These are phyloP conservation scores for Bufo bufo DNA, from an alignment of 2,113 vertebrate genomes.

Conservation along the genomic window DNA sequence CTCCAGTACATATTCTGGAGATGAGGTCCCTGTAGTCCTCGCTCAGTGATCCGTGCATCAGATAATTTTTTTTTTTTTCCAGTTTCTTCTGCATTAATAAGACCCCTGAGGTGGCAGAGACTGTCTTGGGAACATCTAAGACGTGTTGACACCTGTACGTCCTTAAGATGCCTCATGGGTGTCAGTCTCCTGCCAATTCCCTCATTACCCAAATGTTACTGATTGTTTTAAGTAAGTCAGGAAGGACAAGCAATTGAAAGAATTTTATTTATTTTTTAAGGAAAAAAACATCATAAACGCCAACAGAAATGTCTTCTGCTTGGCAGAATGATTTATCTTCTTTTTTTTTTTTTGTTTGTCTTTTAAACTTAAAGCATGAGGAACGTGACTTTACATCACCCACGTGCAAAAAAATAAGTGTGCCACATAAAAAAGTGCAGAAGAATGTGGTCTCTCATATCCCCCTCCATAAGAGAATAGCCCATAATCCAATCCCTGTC, in stretches of 20 bases:
- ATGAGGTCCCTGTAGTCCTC: conserved; percentile 35
- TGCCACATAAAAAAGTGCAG: too few relatives aligned
- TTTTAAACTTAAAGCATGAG: too few relatives aligned
- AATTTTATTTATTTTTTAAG: background rate
- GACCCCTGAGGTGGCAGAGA: conserved; percentile 33
- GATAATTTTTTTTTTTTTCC: conserved; percentile 3
- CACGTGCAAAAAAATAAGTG: too few relatives aligned
- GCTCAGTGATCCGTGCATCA: conserved; percentile 31
- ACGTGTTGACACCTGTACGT: conserved; percentile 47
- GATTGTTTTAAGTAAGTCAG: background rate
- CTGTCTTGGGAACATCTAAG: conserved; percentile 15
- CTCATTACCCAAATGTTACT: conserved; percentile 26
- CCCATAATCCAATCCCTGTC: too few relatives aligned
- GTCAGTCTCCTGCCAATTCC: background rate
- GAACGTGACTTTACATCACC: too few relatives aligned
- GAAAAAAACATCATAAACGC: background rate
- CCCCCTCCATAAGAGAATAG: too few relatives aligned
- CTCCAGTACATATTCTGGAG: conserved; percentile 18
- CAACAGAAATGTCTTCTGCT: too few relatives aligned
- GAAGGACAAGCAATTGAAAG: background rate
- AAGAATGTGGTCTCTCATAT: too few relatives aligned
- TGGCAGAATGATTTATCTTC: too few relatives aligned
- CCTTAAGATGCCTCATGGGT: conserved; percentile 44
- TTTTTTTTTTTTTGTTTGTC: too few relatives aligned
- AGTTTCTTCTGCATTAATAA: conserved; percentile 30